phyloP scores from a whole-genome alignment of 2,888 invertebrate genomes.

The Zaprionus obscuricornis region DNA sequence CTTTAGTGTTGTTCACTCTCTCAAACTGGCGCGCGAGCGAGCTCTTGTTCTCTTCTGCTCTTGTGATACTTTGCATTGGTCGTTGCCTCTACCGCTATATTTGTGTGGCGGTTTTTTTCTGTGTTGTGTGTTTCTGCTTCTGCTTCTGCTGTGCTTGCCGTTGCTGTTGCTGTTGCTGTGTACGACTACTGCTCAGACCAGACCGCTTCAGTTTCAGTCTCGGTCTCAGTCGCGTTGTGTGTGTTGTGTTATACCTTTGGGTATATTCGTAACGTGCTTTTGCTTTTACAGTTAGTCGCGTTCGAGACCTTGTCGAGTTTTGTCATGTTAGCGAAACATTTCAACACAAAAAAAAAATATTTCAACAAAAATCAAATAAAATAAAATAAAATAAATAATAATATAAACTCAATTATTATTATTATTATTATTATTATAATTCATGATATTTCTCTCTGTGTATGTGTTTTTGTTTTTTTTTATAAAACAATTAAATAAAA shows the following conservation, averaged over 20 bases:
- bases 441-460: no score
- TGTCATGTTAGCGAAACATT: constrained; percentile 81
- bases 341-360: constrained; percentile 14
- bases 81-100: constrained; percentile 44
- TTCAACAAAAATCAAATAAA: constrained; percentile 41
- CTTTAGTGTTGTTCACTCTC: constrained; percentile 1
- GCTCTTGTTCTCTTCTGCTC: constrained; percentile 15
- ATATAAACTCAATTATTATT: not conserved
- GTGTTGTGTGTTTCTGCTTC: constrained; percentile 26
- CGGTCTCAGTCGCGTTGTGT: constrained; percentile 55
- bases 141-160: constrained; percentile 14
- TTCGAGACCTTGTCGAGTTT: constrained; percentile 84
- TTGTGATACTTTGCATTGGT: constrained; percentile 35
- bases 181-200: constrained; percentile 18
- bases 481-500: constrained; percentile 5
- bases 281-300: constrained; percentile 84
- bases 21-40: no score
- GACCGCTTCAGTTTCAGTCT: constrained; percentile 30
- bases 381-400: constrained; percentile 6
- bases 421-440: no score
- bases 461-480: constrained; percentile 30
- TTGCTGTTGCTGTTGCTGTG: constrained; percentile 26
- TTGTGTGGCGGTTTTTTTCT: constrained; percentile 16
- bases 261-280: constrained; percentile 83
- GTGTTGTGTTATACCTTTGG: no score